Evolutionary conservation across 2,797 vertebrate genomes (phyloP), one percentile per base, ranked within the genome.

Genomic region (Chaetodon trifasciatus): DNA sequence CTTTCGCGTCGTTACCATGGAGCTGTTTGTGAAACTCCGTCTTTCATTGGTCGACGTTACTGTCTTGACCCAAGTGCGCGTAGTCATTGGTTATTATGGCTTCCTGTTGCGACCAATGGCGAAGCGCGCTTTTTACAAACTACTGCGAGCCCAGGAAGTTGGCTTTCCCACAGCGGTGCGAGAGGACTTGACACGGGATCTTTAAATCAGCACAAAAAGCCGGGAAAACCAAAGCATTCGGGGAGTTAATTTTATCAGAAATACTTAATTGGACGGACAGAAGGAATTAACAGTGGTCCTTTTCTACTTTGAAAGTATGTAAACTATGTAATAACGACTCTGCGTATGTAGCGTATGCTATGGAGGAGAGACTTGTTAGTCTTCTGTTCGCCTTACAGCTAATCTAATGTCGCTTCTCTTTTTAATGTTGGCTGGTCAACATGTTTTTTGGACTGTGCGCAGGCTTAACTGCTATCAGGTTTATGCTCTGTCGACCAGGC

Each of bases 111-210:
- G 79, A 73, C 96, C 95, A 96, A 95, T 96, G 16, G 72, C 12
- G 79, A 82, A 42, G 58, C 63, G 88, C 82, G 93, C 92, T 93
- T 96, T 92, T 94, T 96, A 95, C 93, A 95, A 96, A 96, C 85
- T 72, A 71, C 69, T 49, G 35, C 11, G 11, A 68, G 74, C 81
- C 62, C 93, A 91, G 95, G 95, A 96, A 95, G 92, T 93, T 93
- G 70, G 79, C 84, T 89, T 70, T 13, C 15, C 5, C 8, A 28
- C 50, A 69, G 44, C 24, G 4, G 19, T 50, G 39, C 64, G 70
- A 79, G 75, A 71, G 40, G 61, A 79, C 72, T 4, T 9, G 73
- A 58, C 58, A 32, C 77, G 62, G 71, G 56, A 28, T 74, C 77
- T 86, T 87, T 90, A 92, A 87, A 91, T 62, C 21, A 9, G 1